Evolutionary conservation across 2,888 invertebrate genomes (phyloP).

Genomic region (Eupithecia subfuscata): DNA sequence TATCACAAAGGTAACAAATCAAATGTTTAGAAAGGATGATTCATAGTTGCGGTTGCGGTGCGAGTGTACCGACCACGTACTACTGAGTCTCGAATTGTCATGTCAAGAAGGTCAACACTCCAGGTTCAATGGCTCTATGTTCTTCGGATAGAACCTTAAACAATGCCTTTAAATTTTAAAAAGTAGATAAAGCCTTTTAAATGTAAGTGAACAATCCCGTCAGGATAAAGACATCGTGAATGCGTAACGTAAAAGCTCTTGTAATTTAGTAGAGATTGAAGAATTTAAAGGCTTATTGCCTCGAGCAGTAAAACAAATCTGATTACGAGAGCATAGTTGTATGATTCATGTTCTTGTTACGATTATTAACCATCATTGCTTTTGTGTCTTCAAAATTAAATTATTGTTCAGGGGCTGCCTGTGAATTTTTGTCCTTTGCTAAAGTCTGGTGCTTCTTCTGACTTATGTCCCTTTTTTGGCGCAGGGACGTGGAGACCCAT

Average conservation of each 20-base stretch:
- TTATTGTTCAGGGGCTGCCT: not conserved
- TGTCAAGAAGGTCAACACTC: constrained; percentile 68
- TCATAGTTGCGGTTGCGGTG: constrained; percentile 58
- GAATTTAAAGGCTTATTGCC: constrained; percentile 12
- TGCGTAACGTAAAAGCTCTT: constrained; percentile 32
- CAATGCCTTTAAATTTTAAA: constrained; percentile 68
- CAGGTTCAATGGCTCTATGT: constrained; percentile 74
- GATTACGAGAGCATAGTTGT: constrained; percentile 4
- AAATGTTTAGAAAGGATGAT: constrained; percentile 60
- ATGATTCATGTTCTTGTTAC: constrained; percentile 7
- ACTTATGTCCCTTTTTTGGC: no score
- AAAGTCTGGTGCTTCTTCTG: not conserved
- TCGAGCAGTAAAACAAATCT: constrained; percentile 7
- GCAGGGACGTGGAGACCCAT: no score
- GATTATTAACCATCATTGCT: constrained; percentile 5
- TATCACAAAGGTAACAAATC: constrained; percentile 55
- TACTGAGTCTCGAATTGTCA: constrained; percentile 53
- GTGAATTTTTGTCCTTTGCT: not conserved
- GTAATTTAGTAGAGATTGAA: constrained; percentile 23
- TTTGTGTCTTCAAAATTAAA: constrained; percentile 1
- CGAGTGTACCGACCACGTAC: constrained; percentile 17
- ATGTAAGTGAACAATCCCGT: constrained; percentile 59
- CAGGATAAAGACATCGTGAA: constrained; percentile 34
- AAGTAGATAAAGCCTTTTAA: constrained; percentile 66
- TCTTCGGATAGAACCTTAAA: constrained; percentile 66